Conservation (phyloP, 2,888 invertebrate species). For the Sclerodermus sp. region DNA sequence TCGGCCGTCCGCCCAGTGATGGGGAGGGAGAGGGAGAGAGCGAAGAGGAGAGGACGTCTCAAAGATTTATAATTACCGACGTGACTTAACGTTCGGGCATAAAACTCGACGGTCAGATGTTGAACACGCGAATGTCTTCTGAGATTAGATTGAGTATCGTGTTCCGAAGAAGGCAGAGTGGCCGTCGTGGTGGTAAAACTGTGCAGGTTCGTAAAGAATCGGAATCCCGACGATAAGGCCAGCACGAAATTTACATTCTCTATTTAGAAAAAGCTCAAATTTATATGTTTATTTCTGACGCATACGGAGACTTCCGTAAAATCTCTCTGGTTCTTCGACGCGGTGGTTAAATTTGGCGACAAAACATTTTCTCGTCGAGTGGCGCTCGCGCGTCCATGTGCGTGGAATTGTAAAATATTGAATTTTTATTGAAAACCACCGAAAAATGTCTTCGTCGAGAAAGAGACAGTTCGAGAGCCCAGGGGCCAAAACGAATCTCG, state of each 20-base stretch:
- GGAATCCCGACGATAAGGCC: not conserved
- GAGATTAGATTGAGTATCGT: constrained; percentile 11
- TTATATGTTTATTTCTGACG: not conserved
- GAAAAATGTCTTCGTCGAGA: no score
- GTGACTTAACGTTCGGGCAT: constrained; percentile 16
- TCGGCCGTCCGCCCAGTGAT: no score
- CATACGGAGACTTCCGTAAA: constrained; percentile 14
- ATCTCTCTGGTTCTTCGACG: constrained; percentile 17
- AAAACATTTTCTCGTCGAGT: no score
- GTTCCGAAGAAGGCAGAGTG: not conserved
- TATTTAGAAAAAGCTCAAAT: constrained; percentile 8
- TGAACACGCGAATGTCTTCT: not conserved
- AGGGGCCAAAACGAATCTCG: no score
- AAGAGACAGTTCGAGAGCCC: no score
- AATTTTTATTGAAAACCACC: no score
- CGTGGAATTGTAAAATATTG: no score
- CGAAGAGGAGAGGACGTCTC: no score
- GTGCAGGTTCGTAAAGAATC: constrained; percentile 1
- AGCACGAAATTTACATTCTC: constrained; percentile 24
- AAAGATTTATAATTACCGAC: constrained; percentile 8
- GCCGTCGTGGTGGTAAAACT: not conserved
- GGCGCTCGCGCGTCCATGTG: no score
- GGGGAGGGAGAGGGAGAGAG: no score
- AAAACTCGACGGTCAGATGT: constrained; percentile 6
- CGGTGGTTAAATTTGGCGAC: no score